phyloP scores from a whole-genome alignment of 2,888 invertebrate species.

The Rotaria socialis region DNA sequence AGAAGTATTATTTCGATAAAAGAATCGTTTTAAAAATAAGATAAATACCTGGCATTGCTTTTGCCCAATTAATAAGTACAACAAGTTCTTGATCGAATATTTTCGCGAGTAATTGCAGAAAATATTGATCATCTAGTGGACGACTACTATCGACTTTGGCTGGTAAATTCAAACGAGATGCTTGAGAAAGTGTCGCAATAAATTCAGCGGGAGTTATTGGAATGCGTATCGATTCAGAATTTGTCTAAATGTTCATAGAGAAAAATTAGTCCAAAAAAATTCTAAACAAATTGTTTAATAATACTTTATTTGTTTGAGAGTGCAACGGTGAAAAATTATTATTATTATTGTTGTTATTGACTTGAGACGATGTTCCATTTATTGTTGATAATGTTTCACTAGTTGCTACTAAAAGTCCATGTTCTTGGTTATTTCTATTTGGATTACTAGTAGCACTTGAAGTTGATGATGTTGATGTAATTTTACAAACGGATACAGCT shows the following conservation, averaged over 20 bases:
- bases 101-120: constrained; percentile 47
- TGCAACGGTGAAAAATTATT: not conserved
- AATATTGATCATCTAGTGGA: constrained; percentile 5
- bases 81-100: constrained; percentile 55
- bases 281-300: no score
- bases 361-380: not conserved
- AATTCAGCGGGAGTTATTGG: not conserved
- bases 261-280: not conserved
- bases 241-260: not conserved
- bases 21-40: no score
- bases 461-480: constrained; percentile 15
- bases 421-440: not conserved
- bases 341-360: not conserved
- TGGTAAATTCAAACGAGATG: constrained; percentile 11
- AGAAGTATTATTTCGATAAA: no score
- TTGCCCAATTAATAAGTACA: constrained; percentile 57
- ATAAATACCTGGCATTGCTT: constrained; percentile 52
- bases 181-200: not conserved
- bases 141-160: not conserved
- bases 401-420: not conserved
- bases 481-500: constrained; percentile 23
- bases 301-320: not conserved
- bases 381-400: not conserved
- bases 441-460: not conserved
- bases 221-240: not conserved